Evolutionary conservation across 2,113 vertebrate genomes (phyloP).

Genomic region (Stegostoma tigrinum): DNA sequence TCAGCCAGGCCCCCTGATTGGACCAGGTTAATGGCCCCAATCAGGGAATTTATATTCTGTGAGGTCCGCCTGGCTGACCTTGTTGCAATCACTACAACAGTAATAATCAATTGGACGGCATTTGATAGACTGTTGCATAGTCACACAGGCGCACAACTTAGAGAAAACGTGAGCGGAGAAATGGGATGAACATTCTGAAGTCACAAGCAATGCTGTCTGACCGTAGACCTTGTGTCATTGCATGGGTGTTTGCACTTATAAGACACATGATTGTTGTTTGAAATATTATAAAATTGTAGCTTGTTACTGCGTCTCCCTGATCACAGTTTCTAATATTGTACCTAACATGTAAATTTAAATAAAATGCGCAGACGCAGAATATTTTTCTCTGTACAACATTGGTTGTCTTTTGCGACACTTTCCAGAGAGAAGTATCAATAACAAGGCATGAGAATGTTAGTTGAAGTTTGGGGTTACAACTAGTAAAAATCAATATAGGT

Average conservation of each 20-base stretch:
- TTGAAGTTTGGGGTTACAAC: neutral
- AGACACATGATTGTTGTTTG: neutral
- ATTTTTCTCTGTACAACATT: neutral
- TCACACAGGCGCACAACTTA: no score
- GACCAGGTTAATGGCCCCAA: no score
- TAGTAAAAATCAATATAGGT: neutral
- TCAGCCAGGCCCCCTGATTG: no score
- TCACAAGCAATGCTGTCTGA: neutral
- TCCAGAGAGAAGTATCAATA: neutral
- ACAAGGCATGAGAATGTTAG: neutral
- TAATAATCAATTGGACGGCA: no score
- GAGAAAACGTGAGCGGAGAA: neutral
- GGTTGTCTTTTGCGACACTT: neutral
- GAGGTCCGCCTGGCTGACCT: no score
- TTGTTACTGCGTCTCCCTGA: neutral
- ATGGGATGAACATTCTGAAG: neutral
- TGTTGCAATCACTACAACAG: no score
- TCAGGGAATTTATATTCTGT: no score
- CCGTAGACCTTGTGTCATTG: neutral
- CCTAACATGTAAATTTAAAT: neutral
- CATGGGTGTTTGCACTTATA: neutral
- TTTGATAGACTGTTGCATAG: no score
- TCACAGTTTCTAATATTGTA: neutral
- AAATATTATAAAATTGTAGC: neutral
- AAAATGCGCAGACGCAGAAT: neutral